phyloP scores from a whole-genome alignment of 2,797 vertebrate species.

The Eurystomus glaucurus region DNA sequence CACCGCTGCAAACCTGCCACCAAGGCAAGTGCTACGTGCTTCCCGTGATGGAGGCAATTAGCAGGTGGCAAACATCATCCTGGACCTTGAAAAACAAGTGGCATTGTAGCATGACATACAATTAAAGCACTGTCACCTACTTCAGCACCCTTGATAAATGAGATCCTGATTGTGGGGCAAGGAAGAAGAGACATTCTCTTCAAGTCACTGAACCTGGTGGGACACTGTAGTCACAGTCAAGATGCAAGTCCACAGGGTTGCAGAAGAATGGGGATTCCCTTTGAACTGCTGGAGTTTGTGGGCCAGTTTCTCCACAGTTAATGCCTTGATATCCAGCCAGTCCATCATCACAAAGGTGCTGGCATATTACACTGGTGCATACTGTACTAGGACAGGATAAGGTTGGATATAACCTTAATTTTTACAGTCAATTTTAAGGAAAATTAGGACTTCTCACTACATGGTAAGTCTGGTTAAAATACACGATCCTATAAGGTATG shows the following conservation, averaged over 20 bases:
- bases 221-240: neutral
- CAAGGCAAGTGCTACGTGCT: neutral
- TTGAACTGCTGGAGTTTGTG: neutral
- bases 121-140: neutral
- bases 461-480: neutral
- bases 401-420: neutral
- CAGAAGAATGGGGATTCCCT: neutral
- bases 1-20: accelerated
- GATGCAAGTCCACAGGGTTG: neutral
- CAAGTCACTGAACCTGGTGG: neutral
- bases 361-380: neutral
- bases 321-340: neutral
- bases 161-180: neutral
- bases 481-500: neutral
- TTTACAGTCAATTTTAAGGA: neutral
- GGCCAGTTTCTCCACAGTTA: neutral
- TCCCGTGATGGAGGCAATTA: neutral
- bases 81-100: neutral
- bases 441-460: neutral
- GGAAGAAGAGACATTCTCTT: neutral
- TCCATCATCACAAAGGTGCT: neutral
- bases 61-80: neutral
- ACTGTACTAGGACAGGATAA: neutral
- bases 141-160: neutral
- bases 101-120: neutral